Conservation (phyloP, 2,797 vertebrate genomes). For the Hydrophis major region DNA sequence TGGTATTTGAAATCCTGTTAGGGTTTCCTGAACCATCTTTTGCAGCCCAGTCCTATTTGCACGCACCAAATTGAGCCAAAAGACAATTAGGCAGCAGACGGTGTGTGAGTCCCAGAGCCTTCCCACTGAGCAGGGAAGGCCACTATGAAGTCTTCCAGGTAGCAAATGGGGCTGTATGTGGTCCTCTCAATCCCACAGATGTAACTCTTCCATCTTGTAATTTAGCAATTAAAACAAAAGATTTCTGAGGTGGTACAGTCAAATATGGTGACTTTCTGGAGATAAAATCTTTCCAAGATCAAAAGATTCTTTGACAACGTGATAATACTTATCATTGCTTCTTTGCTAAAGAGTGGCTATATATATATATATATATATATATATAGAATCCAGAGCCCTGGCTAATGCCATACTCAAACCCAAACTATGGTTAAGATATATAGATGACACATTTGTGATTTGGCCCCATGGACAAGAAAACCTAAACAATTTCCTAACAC, state of each 20-base stretch:
- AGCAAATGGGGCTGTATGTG: conserved; percentile 45
- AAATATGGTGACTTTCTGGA: not conserved
- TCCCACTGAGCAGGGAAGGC: conserved; percentile 64
- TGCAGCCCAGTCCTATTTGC: conserved; percentile 62
- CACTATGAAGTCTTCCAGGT: conserved; percentile 48
- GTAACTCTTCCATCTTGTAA: conserved; percentile 7
- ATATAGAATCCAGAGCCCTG: too few relatives aligned
- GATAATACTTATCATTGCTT: conserved; percentile 36
- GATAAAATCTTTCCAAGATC: conserved; percentile 22
- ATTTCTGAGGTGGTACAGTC: conserved; percentile 28
- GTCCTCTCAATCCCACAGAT: conserved; percentile 25
- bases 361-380: too few relatives aligned
- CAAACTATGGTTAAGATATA: too few relatives aligned
- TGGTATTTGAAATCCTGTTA: conserved; percentile 60
- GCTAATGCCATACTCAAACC: too few relatives aligned
- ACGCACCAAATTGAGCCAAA: conserved; percentile 62
- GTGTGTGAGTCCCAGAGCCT: conserved; percentile 59
- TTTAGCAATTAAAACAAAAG: conserved; percentile 38
- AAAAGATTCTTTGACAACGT: conserved; percentile 24
- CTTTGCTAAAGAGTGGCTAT: not conserved
- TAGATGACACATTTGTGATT: too few relatives aligned
- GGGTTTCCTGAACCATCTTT: conserved; percentile 65
- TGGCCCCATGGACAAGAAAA: too few relatives aligned
- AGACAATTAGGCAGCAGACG: conserved; percentile 63
- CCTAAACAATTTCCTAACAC: too few relatives aligned